Conservation (phyloP, 2,888 invertebrate genomes). For the Pogonocherus hispidulus region DNA sequence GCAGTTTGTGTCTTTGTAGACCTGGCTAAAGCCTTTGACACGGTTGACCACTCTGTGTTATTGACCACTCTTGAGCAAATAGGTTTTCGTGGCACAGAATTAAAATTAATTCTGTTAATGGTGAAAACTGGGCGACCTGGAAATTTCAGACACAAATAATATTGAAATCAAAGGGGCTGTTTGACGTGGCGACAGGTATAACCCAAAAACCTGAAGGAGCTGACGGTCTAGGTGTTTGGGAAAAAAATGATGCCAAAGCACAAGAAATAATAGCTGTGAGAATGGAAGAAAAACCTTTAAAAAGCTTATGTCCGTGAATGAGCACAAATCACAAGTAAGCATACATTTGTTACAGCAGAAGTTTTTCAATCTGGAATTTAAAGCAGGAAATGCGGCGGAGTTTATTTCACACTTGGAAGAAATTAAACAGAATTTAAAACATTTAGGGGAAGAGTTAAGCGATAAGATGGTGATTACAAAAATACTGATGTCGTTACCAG, state of each 20-base stretch:
- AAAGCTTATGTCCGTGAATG: slow-evolving; percentile 51
- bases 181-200: slow-evolving; percentile 33
- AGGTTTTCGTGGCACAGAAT: no score
- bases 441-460: slow-evolving; percentile 45
- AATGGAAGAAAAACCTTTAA: slow-evolving; percentile 47
- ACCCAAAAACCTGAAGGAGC: slow-evolving; percentile 14
- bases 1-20: no score
- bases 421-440: slow-evolving; percentile 43
- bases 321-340: slow-evolving; percentile 48
- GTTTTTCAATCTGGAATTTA: slow-evolving; percentile 46
- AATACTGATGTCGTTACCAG: slow-evolving; percentile 45
- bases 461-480: slow-evolving; percentile 48
- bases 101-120: no score
- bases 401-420: slow-evolving; percentile 47
- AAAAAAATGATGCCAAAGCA: slow-evolving; percentile 47
- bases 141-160: slow-evolving; percentile 44
- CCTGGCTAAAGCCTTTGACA: no score
- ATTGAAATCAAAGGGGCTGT: slow-evolving; percentile 41
- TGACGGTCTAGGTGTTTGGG: slow-evolving; percentile 35
- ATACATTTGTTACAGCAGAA: slow-evolving; percentile 47
- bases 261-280: slow-evolving; percentile 47
- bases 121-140: slow-evolving; percentile 44
- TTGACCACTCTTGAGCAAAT: no score
- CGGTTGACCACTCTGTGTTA: no score
- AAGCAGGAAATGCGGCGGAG: slow-evolving; percentile 21